Percentiles rank a stretch among this genome's conserved stretches.
Evolutionary conservation across 2,888 invertebrate genomes (phyloP).

Genomic region (Caenorhabditis sulstoni): DNA sequence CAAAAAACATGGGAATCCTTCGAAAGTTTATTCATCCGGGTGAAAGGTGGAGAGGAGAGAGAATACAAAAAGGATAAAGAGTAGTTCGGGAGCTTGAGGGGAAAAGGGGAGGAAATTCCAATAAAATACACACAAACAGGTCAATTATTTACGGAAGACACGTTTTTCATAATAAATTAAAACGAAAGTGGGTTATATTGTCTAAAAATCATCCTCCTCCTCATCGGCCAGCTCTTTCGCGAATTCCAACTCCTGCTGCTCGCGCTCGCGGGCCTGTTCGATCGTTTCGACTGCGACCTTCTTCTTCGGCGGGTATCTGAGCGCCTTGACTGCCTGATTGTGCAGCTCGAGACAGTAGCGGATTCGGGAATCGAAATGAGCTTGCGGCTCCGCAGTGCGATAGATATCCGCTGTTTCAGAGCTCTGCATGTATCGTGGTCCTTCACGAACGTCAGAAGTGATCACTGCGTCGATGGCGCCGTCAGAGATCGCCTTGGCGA

Average conservation of each 20-base stretch:
- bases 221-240: constrained; percentile 99
- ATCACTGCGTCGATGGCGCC: constrained; percentile 98
- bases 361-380: constrained; percentile 86
- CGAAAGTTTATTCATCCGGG: neutral
- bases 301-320: constrained; percentile 99
- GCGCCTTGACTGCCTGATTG: constrained; percentile 97
- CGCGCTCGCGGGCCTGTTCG: constrained; percentile 79
- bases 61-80: neutral
- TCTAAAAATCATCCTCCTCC: constrained; percentile 85
- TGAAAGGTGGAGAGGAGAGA: neutral
- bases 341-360: constrained; percentile 95
- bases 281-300: constrained; percentile 92
- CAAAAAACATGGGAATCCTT: neutral
- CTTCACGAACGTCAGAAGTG: constrained; percentile 89
- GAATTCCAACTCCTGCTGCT: constrained; percentile 90
- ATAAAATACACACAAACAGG: constrained; percentile 30
- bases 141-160: constrained; percentile 39
- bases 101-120: constrained; percentile 17
- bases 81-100: constrained; percentile 16
- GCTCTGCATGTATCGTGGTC: constrained; percentile 89
- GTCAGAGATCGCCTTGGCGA: constrained; percentile 87
- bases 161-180: constrained; percentile 50
- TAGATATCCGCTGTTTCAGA: constrained; percentile 95
- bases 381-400: constrained; percentile 86
- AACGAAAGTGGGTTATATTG: constrained; percentile 44